Evolutionary conservation across 2,888 invertebrate species (phyloP).

Genomic region (Bugula neritina): DNA sequence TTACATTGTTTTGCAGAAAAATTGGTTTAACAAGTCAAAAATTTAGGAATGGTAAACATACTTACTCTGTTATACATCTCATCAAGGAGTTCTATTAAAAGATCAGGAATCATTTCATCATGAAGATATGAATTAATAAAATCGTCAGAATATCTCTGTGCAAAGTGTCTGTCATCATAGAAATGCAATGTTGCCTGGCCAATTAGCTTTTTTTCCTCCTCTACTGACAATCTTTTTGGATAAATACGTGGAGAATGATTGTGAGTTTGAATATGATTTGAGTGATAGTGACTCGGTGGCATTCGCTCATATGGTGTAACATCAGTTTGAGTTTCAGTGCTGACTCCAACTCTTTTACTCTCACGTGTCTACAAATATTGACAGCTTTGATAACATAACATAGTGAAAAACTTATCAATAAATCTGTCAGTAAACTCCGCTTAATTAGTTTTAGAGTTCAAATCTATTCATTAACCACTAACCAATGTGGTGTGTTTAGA

Average conservation of each 20-base stretch:
- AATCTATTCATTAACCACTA: too few relatives aligned
- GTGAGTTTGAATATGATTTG: neutral
- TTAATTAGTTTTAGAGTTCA: too few relatives aligned
- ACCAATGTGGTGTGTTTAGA: neutral
- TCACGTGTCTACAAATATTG: neutral
- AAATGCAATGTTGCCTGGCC: neutral
- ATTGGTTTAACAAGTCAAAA: too few relatives aligned
- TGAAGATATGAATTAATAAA: constrained; percentile 12
- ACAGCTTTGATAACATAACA: too few relatives aligned
- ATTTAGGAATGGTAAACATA: too few relatives aligned
- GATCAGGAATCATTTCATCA: constrained; percentile 14
- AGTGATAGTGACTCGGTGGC: neutral
- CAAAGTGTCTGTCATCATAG: neutral
- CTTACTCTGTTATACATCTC: neutral
- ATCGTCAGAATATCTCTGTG: neutral
- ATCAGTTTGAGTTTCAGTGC: neutral
- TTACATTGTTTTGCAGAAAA: too few relatives aligned
- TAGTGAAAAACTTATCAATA: too few relatives aligned
- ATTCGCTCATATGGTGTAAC: neutral
- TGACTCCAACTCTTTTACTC: neutral
- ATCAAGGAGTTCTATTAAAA: constrained; percentile 10
- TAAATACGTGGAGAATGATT: neutral
- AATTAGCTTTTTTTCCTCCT: neutral
- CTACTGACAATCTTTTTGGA: neutral
- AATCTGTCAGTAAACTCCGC: too few relatives aligned